Conservation (phyloP, 2,888 invertebrate species). For the Nasonia oneida region DNA sequence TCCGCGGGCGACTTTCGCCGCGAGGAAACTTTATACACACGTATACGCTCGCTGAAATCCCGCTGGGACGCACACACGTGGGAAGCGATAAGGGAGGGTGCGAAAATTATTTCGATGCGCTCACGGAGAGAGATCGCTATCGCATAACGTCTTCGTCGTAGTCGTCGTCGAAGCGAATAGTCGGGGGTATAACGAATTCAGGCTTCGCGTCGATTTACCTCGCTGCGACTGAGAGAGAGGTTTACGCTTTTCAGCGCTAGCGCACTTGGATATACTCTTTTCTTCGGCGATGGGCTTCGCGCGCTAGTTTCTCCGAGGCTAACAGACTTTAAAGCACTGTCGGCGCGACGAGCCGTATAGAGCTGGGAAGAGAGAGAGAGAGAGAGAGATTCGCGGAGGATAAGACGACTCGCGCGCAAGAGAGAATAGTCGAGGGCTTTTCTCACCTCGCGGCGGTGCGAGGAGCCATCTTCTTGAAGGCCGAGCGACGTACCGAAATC, state of each 20-base stretch:
- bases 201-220: conserved; percentile 53
- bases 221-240: conserved; percentile 6
- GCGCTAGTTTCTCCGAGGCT: conserved; percentile 51
- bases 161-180: conserved; percentile 12
- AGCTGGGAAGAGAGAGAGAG: neutral
- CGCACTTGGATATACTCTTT: conserved; percentile 3
- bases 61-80: conserved; percentile 10
- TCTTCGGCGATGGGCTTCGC: neutral
- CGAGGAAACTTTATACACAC: conserved; percentile 2
- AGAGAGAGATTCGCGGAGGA: conserved; percentile 39
- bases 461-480: conserved; percentile 30
- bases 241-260: conserved; percentile 34
- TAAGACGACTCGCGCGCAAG: conserved; percentile 15
- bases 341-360: conserved; percentile 5
- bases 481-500: neutral
- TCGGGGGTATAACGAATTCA: conserved; percentile 55
- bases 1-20: conserved; percentile 9
- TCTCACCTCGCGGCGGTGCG: conserved; percentile 40
- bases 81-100: neutral
- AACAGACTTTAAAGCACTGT: conserved; percentile 59
- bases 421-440: conserved; percentile 45
- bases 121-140: conserved; percentile 37
- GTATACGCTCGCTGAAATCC: conserved; percentile 31
- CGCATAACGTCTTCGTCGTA: neutral
- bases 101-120: conserved; percentile 55